phyloP scores from a whole-genome alignment of 1,140 invertebrate species.

The Limonius californicus region DNA sequence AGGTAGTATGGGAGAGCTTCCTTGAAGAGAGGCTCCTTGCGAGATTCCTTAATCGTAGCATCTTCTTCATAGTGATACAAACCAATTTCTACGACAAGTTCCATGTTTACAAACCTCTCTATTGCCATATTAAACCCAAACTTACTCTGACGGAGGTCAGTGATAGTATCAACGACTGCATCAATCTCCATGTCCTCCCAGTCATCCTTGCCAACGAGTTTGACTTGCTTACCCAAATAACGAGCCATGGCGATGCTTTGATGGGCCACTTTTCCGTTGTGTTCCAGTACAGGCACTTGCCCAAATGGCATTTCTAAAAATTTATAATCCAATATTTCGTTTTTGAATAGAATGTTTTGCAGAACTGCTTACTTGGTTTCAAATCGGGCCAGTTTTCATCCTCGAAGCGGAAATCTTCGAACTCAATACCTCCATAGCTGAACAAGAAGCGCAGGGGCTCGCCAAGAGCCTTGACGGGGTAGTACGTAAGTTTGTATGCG shows the following conservation, averaged over 20 bases:
- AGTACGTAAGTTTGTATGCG: constrained; percentile 62
- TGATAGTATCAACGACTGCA: constrained; percentile 57
- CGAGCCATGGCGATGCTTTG: constrained; percentile 68
- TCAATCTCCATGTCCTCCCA: constrained; percentile 64
- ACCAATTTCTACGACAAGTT: constrained; percentile 45
- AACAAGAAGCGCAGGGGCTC: constrained; percentile 72
- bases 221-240: constrained; percentile 63
- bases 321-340: not conserved
- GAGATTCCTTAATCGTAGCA: constrained; percentile 47
- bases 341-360: not conserved
- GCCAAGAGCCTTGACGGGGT: constrained; percentile 62
- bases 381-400: constrained; percentile 55
- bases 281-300: constrained; percentile 67
- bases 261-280: constrained; percentile 62
- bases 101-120: not conserved
- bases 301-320: constrained; percentile 65
- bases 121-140: not conserved
- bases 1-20: constrained; percentile 56
- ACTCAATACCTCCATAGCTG: constrained; percentile 63
- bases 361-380: constrained; percentile 44
- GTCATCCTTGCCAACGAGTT: constrained; percentile 59
- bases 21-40: constrained; percentile 43
- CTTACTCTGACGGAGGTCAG: constrained; percentile 46
- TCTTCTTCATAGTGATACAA: constrained; percentile 49
- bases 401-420: constrained; percentile 64